phyloP scores from a whole-genome alignment of 2,888 invertebrate species.

The Clostera curtula region DNA sequence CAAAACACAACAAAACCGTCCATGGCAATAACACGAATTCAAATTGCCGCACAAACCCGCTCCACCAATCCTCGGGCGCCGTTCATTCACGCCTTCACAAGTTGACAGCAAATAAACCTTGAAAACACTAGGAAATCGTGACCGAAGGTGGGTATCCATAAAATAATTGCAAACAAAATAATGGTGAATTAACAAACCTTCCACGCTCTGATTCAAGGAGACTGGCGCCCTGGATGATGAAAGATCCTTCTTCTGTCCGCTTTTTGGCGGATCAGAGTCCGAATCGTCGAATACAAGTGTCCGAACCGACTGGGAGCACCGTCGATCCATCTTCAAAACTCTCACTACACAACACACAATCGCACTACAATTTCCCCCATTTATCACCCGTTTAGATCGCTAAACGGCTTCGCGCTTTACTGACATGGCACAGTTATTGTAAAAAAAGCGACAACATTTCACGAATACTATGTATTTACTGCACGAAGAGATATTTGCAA shows the following conservation, averaged over 20 bases:
- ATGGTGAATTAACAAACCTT: slow-evolving; percentile 48
- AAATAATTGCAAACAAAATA: slow-evolving; percentile 28
- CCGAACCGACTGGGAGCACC: slow-evolving; percentile 82
- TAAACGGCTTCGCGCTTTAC: slow-evolving; percentile 23
- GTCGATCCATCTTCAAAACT: slow-evolving; percentile 66
- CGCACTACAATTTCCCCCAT: slow-evolving; percentile 60
- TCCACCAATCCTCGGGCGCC: slow-evolving; percentile 16
- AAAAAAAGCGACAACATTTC: slow-evolving; percentile 18
- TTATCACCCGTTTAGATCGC: slow-evolving; percentile 39
- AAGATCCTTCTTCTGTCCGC: slow-evolving; percentile 56
- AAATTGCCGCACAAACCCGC: slow-evolving; percentile 12
- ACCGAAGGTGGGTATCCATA: slow-evolving; percentile 21
- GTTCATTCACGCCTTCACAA: slow-evolving; percentile 45
- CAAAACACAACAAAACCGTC: slow-evolving; percentile 9
- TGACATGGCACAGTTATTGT: slow-evolving; percentile 31
- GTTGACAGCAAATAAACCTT: slow-evolving; percentile 57
- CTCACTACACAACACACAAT: slow-evolving; percentile 58
- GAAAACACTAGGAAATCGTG: slow-evolving; percentile 42
- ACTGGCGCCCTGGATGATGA: slow-evolving; percentile 46
- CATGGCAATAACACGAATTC: slow-evolving; percentile 11
- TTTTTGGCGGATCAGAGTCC: slow-evolving; percentile 71
- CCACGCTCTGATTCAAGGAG: slow-evolving; percentile 60
- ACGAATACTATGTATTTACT: slow-evolving; percentile 20
- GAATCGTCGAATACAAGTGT: slow-evolving; percentile 86
- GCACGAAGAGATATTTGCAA: slow-evolving; percentile 21